Evolutionary conservation across 2,797 vertebrate genomes (phyloP), one percentile per base, ranked within the genome.

Genomic region (Helarctos malayanus): DNA sequence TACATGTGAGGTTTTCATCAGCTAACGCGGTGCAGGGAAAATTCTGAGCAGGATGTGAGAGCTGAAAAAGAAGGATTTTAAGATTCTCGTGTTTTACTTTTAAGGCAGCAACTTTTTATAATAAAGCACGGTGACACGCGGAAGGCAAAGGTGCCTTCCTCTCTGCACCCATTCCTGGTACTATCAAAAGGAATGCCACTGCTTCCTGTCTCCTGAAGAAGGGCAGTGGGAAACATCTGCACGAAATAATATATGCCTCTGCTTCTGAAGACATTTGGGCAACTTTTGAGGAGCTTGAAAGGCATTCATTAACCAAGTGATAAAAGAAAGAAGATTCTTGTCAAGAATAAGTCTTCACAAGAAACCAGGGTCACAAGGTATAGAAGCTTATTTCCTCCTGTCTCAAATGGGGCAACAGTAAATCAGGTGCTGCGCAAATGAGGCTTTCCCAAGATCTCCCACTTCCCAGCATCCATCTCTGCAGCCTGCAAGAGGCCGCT

Each of bases 401-500:
- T 68, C 27, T 86, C 57, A 87, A 94, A 82, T 5, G 84, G 90
- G 59, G 41, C 16, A 47, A 90, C 94, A 63, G 59, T 79, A 96
- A 96, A 90, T 4, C 76, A 23, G 57, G 41, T 5, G 23, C 61
- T 32, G 32, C 41, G 27, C 71, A 91, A 94, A 52, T 69, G 19
- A 54, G 68, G 32, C 23, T 91, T 63, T 83, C 27, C 92, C 32
- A 88, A 61, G 81, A 59, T 47, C 94, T 84, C n/a, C 56, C 56
- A 69, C 47, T 63, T 32, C 76, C 27, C 38, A 94, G 32, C 5
- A 38, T 91, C 91, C 32, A 57, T 95, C 91, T 92, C 78, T 41
- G 12, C 63, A 95, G 96, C 97, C 96, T 98, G 98, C 98, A 96
- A 89, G 94, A 96, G 38, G 47, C 76, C 45, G 91, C 88, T 97